A percentile compares a stretch with the other conserved stretches of the same genome.
Conservation (phyloP, 2,888 invertebrate genomes). For the Amblyjoppa proteus region DNA sequence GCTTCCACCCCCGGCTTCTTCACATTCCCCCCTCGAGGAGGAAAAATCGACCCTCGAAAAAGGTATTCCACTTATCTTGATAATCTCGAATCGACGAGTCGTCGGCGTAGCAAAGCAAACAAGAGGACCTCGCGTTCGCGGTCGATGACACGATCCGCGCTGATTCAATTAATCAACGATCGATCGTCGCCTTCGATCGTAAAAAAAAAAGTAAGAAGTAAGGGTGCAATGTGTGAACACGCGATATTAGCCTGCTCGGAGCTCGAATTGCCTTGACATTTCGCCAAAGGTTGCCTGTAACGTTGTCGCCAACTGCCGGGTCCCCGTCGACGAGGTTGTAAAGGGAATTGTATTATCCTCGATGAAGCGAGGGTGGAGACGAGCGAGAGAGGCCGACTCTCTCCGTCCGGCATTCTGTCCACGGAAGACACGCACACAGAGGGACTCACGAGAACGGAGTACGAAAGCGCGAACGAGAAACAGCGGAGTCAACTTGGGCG, state of each 20-base stretch:
- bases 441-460: conserved; percentile 19
- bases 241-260: conserved; percentile 31
- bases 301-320: conserved; percentile 72
- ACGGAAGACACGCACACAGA: conserved; percentile 10
- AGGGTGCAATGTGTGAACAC: conserved; percentile 23
- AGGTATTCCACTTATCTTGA: neutral
- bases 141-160: neutral
- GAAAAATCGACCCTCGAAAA: neutral
- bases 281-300: conserved; percentile 53
- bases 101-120: neutral
- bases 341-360: conserved; percentile 74
- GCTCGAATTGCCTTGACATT: conserved; percentile 50
- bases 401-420: neutral
- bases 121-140: neutral
- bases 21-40: neutral
- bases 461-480: conserved; percentile 23
- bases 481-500: conserved; percentile 31
- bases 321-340: conserved; percentile 65
- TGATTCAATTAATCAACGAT: neutral
- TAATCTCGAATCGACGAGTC: conserved; percentile 20
- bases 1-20: conserved; percentile 18
- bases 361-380: conserved; percentile 37
- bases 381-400: conserved; percentile 17
- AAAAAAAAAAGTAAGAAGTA: conserved; percentile 7
- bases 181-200: neutral